These are phyloP conservation scores for Noctua janthe DNA, from an alignment of 2,888 invertebrate genomes.

Conservation along the genomic window DNA sequence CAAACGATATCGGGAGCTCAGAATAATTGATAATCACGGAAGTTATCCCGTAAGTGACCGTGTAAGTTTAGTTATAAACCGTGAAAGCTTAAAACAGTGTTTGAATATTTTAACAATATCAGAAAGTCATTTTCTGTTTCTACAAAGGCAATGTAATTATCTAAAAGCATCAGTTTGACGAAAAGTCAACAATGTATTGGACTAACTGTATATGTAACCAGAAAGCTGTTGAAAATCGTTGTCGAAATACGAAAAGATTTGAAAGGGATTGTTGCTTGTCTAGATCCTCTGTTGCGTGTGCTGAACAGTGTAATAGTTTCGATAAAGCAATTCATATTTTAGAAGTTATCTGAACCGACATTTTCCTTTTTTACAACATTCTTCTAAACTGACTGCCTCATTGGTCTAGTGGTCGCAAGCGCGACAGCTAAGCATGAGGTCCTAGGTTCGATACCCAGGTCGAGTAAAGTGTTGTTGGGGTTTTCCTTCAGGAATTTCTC, in stretches of 20 bases:
- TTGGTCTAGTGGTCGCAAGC: background rate
- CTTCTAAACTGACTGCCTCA: background rate
- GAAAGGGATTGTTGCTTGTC: background rate
- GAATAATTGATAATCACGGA: too few species aligned
- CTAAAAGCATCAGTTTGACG: background rate
- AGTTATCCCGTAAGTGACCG: too few species aligned
- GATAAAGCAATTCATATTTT: background rate
- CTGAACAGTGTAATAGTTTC: background rate
- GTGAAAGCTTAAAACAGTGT: too few species aligned
- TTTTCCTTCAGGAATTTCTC: too few species aligned
- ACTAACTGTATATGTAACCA: background rate
- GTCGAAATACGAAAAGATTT: background rate
- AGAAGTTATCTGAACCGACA: background rate
- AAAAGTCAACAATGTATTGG: background rate
- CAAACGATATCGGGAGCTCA: too few species aligned
- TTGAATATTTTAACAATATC: background rate
- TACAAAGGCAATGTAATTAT: background rate
- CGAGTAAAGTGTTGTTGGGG: too few species aligned
- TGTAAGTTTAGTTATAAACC: too few species aligned
- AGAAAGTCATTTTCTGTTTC: background rate
- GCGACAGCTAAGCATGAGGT: background rate
- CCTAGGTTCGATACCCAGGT: too few species aligned
- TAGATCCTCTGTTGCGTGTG: background rate
- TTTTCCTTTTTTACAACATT: background rate
- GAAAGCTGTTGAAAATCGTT: background rate